Conservation (phyloP, 2,113 vertebrate genomes). For the Lepus europaeus region DNA sequence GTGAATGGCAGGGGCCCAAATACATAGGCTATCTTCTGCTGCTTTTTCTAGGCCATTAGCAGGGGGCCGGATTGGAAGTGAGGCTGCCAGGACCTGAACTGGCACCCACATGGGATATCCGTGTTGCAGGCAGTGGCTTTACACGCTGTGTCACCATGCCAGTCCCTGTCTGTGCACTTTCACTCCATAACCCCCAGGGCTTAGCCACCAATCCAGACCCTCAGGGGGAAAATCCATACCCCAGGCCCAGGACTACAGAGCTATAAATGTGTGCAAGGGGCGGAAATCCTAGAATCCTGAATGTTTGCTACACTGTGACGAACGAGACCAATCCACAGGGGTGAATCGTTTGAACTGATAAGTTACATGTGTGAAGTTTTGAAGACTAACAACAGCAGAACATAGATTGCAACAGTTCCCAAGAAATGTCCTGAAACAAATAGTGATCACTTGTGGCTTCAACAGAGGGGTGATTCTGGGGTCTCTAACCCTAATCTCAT, state of each 20-base stretch:
- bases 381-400: constrained; percentile 7
- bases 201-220: constrained; percentile 68
- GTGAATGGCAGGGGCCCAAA: no score
- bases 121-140: no score
- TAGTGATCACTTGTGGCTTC: background rate
- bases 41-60: no score
- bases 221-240: constrained; percentile 37
- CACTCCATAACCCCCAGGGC: background rate
- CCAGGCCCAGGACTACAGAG: background rate
- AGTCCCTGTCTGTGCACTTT: no score
- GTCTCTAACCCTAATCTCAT: background rate
- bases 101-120: no score
- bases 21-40: no score
- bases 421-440: background rate
- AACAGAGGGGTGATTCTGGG: background rate
- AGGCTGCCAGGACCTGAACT: no score
- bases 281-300: background rate
- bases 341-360: constrained; percentile 25
- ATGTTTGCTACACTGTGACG: background rate
- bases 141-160: no score
- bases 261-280: background rate
- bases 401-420: background rate
- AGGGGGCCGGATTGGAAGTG: no score
- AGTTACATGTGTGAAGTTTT: background rate
- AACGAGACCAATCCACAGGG: background rate